Evolutionary conservation across 2,113 vertebrate species (phyloP), one percentile per base, ranked within the genome.

Genomic region (Solenodon paradoxus): DNA sequence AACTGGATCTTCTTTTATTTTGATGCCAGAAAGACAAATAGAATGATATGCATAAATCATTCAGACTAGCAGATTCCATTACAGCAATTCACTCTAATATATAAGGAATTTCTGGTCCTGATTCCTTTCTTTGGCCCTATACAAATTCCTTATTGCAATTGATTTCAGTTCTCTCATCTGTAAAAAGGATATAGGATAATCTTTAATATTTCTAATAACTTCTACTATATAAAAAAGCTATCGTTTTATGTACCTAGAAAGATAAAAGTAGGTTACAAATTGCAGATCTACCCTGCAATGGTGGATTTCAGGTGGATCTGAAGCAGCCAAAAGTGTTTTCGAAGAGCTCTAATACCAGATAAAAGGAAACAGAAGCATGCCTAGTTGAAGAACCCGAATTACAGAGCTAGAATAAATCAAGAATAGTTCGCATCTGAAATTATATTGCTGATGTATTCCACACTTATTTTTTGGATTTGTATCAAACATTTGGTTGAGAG

Each of bases 11-110:
- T 72, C 55, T 81, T 94, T 80, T 47, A 91, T 88, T 93, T 69
- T 92, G 64, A 87, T 79, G 11, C 32, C 53, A 72, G 47, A 64
- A 91, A 93, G 79, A 78, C 77, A 95, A 81, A 71, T 9, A 88
- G 42, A 88, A 55, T 38, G 12, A 22, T 16, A 7, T 77, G 11
- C 2, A 53, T n/a, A 59, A 82, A 82, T 88, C 63, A 38, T 51
- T 61, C 49, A 59, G 57, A 95, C 13, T 40, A 53, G 35, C 47
- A 82, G 24, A 71, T 40, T 75, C 75, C 66, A 88, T 88, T 63
- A 66, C 9, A 82, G n/a, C 35, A 77, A 63, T 64, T 82, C 42
- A 59, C 38, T 51, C 3, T 17, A 75, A 74, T 5, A 90, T 22
- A 57, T 1, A 68, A 19, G n/a, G 7, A 17, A 87, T 92, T 91